Conservation (phyloP, 1,140 invertebrate genomes). For the Lamellibrachia luymesi region DNA sequence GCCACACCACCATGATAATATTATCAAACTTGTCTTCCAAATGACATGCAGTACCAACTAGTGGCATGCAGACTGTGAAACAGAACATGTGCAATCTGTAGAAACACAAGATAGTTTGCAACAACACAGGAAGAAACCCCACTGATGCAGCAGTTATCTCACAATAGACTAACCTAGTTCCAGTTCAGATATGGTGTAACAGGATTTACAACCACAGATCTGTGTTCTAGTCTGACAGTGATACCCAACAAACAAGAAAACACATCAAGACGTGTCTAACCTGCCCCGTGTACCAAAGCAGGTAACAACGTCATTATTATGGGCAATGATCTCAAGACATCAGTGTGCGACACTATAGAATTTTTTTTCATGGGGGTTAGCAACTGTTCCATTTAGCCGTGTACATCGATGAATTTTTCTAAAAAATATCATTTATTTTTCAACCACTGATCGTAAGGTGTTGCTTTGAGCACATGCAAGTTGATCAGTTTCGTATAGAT, state of each 20-base stretch:
- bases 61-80: not conserved
- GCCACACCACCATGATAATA: not conserved
- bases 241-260: not conserved
- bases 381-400: not conserved
- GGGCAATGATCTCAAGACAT: not conserved
- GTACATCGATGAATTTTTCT: not conserved
- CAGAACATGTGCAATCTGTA: not conserved
- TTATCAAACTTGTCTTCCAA: not conserved
- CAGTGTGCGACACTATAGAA: not conserved
- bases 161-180: not conserved
- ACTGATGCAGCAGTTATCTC: not conserved
- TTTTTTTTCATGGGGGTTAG: not conserved
- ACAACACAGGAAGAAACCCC: not conserved
- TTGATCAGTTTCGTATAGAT: not conserved
- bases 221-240: not conserved
- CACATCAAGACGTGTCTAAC: not conserved
- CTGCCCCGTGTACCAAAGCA: not conserved
- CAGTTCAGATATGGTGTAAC: not conserved
- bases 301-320: not conserved
- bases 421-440: not conserved
- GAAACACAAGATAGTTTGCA: not conserved
- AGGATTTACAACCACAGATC: not conserved
- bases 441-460: not conserved
- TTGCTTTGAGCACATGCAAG: not conserved
- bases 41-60: not conserved